Conservation (phyloP, 2,888 invertebrate genomes). For the Ceratothoa steindachneri region DNA sequence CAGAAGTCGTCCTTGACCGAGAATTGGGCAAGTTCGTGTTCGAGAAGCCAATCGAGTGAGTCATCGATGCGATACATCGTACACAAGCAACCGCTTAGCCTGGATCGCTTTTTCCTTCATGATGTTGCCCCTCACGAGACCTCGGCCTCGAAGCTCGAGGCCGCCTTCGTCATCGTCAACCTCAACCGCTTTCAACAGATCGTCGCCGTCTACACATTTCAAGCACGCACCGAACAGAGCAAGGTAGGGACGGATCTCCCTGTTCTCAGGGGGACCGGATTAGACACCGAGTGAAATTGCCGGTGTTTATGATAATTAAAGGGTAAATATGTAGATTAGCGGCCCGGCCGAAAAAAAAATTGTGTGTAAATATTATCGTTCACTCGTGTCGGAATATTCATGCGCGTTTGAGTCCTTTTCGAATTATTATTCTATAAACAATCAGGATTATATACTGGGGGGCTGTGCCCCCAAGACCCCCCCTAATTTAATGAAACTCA, state of each 20-base stretch:
- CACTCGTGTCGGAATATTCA: too few relatives aligned
- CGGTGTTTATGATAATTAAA: too few relatives aligned
- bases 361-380: too few relatives aligned
- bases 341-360: too few relatives aligned
- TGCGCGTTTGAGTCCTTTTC: too few relatives aligned
- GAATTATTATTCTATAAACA: too few relatives aligned
- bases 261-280: too few relatives aligned
- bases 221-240: constrained; percentile 53
- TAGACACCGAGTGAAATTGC: too few relatives aligned
- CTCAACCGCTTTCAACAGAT: constrained; percentile 56
- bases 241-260: constrained; percentile 51
- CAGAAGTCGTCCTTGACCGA: constrained; percentile 56
- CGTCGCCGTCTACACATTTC: constrained; percentile 56
- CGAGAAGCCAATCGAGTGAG: constrained; percentile 49
- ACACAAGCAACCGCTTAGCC: constrained; percentile 55
- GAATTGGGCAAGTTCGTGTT: constrained; percentile 54
- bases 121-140: constrained; percentile 53
- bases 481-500: too few relatives aligned
- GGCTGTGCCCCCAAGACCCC: too few relatives aligned
- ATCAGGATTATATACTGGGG: too few relatives aligned
- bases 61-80: constrained; percentile 54
- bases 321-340: too few relatives aligned
- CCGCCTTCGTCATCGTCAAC: constrained; percentile 55
- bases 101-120: constrained; percentile 56
- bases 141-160: constrained; percentile 53